phyloP scores from a whole-genome alignment of 2,888 invertebrate genomes.

The Calephelis perditalis region DNA sequence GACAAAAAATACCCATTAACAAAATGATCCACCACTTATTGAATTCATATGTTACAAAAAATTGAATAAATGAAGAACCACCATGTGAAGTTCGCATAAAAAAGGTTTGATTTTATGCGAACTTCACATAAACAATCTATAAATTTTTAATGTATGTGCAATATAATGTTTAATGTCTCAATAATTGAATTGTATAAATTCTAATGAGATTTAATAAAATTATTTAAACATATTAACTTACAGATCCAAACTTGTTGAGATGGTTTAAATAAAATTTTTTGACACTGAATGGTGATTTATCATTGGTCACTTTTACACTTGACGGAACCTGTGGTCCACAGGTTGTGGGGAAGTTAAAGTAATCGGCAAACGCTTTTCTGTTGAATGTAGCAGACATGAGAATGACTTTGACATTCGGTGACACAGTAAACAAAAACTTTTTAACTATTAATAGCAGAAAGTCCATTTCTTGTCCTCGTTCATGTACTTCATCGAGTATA shows the following conservation, averaged over 20 bases:
- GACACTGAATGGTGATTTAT: slow-evolving; percentile 71
- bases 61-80: no score
- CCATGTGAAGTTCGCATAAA: no score
- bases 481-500: slow-evolving; percentile 96
- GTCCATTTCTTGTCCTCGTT: slow-evolving; percentile 94
- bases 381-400: slow-evolving; percentile 97
- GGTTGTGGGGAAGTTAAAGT: slow-evolving; percentile 69
- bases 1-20: no score
- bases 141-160: no score
- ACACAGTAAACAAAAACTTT: slow-evolving; percentile 81
- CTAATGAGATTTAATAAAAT: no score
- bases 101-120: no score
- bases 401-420: slow-evolving; percentile 67
- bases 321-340: slow-evolving; percentile 48
- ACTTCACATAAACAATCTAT: no score
- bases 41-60: no score
- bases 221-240: slow-evolving; percentile 37
- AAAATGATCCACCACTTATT: no score
- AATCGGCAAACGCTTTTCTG: slow-evolving; percentile 82
- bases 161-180: no score
- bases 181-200: no score
- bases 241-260: slow-evolving; percentile 63
- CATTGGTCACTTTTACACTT: slow-evolving; percentile 63
- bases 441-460: slow-evolving; percentile 90
- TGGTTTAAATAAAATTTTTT: slow-evolving; percentile 81